Conservation (phyloP, 2,888 invertebrate genomes). For the Cinara cedri region DNA sequence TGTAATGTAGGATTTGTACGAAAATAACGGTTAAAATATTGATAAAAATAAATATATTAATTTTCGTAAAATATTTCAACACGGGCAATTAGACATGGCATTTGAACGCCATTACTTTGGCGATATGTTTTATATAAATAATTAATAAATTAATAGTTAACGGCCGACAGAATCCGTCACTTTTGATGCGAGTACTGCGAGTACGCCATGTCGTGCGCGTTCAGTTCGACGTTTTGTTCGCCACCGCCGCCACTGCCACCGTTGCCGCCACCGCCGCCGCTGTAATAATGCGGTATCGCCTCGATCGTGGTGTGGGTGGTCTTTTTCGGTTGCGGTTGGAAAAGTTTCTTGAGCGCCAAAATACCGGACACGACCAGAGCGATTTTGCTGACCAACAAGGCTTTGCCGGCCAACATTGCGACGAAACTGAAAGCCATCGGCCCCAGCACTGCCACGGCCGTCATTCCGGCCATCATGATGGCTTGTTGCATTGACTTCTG, state of each 20-base stretch:
- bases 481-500: slow-evolving; percentile 46
- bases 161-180: neutral
- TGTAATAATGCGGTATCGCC: slow-evolving; percentile 54
- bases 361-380: slow-evolving; percentile 56
- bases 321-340: slow-evolving; percentile 47
- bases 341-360: slow-evolving; percentile 54
- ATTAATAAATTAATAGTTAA: too few species aligned
- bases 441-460: slow-evolving; percentile 51
- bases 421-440: slow-evolving; percentile 48
- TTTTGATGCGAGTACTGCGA: slow-evolving; percentile 8
- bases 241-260: too few species aligned
- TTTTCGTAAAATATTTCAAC: too few species aligned
- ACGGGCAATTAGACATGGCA: too few species aligned
- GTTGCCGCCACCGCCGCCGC: too few species aligned
- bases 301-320: slow-evolving; percentile 38
- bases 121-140: too few species aligned
- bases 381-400: slow-evolving; percentile 56
- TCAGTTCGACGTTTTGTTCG: slow-evolving; percentile 22
- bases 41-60: too few species aligned
- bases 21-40: too few species aligned
- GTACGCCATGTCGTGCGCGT: slow-evolving; percentile 32
- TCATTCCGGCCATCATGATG: slow-evolving; percentile 54
- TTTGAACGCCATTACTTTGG: too few species aligned
- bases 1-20: too few species aligned
- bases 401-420: slow-evolving; percentile 56